Base-by-base conservation (phyloP, 2,113 vertebrate genomes). In the Seriola quinqueradiata region DNA sequence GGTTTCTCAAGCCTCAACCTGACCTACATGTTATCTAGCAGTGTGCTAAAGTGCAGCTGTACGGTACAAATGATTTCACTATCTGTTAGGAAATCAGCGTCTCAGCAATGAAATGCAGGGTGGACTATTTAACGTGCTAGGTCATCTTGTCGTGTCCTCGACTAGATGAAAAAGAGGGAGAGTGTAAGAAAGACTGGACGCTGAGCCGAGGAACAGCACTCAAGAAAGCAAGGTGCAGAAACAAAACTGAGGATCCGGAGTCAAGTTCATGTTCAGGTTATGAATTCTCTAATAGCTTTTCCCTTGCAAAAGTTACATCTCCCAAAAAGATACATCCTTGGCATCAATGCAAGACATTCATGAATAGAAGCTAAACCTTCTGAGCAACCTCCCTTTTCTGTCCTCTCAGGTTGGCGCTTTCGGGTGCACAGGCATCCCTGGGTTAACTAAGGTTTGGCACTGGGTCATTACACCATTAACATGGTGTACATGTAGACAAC, bases 31-130 rank as follows among this genome's bases (percentile, higher is more conserved):
- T 79, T 36, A 74, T 90, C 87, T 63, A 65, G 42, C 67, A 19
- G 25, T 80, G 91, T 86, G 86, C 92, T 90, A 89, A 91, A 92
- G 91, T 91, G 89, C 91, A 83, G 78, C 77, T 87, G 84, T 87
- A 90, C 85, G 88, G 69, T 90, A 89, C 84, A 75, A 79, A 88
- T 66, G 68, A 78, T 87, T 79, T 70, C 71, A 13, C 75, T 66
- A 86, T 81, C 82, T 61, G 87, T 84, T 72, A 77, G 66, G 68
- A 75, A 87, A 89, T 85, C 82, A 75, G 75, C 64, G 11, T 68
- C 82, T 84, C 57, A 23, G 87, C 84, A 68, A 46, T 77, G 76
- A 89, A 84, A 84, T 55, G 57, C 57, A 71, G 57, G 76, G 48
- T 77, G 69, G 72, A 83, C 72, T 73, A 73, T 28, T 79, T 38